These are phyloP conservation scores for Netelia fuscicornis DNA, from an alignment of 2,888 invertebrate genomes.

Conservation along the genomic window DNA sequence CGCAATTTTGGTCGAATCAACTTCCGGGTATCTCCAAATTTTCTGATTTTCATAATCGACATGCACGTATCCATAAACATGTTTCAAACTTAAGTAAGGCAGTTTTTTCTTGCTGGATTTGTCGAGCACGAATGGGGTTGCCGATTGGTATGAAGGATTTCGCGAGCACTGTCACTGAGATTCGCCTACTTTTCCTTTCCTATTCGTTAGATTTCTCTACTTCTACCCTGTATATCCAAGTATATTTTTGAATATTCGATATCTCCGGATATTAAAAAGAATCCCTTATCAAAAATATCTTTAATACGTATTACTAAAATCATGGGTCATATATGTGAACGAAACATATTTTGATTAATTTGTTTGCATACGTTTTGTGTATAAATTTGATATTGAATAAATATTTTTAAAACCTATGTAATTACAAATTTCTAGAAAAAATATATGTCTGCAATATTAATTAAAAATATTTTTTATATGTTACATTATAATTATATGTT, in stretches of 20 bases:
- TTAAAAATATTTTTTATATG: too few relatives aligned
- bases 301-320: too few relatives aligned
- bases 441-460: too few relatives aligned
- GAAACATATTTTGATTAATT: too few relatives aligned
- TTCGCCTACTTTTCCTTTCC: neutral
- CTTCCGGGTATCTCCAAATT: neutral
- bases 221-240: neutral
- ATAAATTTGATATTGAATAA: too few relatives aligned
- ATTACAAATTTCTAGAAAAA: too few relatives aligned
- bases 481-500: too few relatives aligned
- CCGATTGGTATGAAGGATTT: neutral
- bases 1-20: neutral
- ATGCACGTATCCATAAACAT: neutral
- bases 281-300: too few relatives aligned
- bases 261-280: too few relatives aligned
- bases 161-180: slow-evolving; percentile 23
- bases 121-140: neutral
- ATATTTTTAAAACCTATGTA: too few relatives aligned
- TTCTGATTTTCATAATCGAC: neutral
- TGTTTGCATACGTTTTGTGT: too few relatives aligned
- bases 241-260: neutral
- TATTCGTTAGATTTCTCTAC: neutral
- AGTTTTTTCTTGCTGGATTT: neutral
- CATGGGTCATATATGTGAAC: too few relatives aligned
- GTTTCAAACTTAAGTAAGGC: neutral